A percentile compares a stretch with the other conserved stretches of the same genome.
Conservation (phyloP, 2,113 vertebrate genomes). For the Cisticola juncidis region DNA sequence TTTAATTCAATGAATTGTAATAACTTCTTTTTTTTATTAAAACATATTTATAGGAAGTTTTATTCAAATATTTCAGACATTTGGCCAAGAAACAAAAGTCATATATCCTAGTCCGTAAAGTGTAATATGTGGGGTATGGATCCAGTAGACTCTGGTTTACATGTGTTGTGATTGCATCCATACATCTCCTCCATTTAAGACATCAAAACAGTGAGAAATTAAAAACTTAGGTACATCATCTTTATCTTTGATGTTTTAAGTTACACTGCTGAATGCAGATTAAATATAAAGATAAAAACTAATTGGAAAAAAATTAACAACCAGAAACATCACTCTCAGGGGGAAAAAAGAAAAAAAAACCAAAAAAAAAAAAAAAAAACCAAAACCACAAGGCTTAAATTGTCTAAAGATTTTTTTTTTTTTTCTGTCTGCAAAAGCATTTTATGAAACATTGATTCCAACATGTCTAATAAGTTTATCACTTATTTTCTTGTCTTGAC, state of each 20-base stretch:
- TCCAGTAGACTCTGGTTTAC: neutral
- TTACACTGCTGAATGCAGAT: neutral
- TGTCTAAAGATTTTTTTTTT: neutral
- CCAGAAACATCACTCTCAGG: rapidly evolving
- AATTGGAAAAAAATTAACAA: neutral
- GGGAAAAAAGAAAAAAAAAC: neutral
- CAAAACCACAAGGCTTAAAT: neutral
- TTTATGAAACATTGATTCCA: neutral
- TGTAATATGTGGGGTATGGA: neutral
- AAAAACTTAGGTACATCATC: neutral
- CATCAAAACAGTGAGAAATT: neutral
- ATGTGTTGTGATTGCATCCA: neutral
- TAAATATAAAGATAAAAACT: neutral
- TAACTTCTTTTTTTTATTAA: neutral
- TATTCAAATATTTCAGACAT: neutral
- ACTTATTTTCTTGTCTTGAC: neutral
- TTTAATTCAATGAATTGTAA: neutral
- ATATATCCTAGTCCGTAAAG: neutral
- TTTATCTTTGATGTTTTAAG: neutral
- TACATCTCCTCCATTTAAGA: neutral
- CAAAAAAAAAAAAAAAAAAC: rapidly evolving
- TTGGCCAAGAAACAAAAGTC: neutral
- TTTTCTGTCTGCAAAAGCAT: neutral
- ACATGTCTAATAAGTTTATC: neutral
- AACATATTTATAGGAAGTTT: neutral